Evolutionary conservation across 2,797 vertebrate species (phyloP), one percentile per base, ranked within the genome.

Genomic region (Bovichtus diacanthus): DNA sequence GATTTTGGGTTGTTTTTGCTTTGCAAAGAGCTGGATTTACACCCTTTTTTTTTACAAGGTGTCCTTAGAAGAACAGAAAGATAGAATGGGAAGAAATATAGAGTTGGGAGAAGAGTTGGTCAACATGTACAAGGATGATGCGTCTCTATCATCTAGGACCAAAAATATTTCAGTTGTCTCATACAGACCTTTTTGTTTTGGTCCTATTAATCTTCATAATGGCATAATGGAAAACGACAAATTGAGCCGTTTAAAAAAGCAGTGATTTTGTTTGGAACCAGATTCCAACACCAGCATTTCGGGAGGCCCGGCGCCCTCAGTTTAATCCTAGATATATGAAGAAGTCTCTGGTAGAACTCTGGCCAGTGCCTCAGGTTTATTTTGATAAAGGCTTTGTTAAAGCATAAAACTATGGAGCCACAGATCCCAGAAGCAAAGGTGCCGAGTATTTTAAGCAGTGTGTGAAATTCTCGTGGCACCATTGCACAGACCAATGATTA

Each of bases 401-500:
- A 78, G 63, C 79, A 62, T 82, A 78, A 62, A 83, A 81, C 74
- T 71, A 39, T 59, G 55, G 60, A 71, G 49, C 58, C 34, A 34
- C 65, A 64, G 54, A 82, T 85, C 69, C 75, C 71, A 81, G 65
- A 81, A 84, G 70, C 68, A 79, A 78, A 77, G 43, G 55, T 86
- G 80, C 80, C 1, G 63, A 76, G 87, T 92, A 92, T 94, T 94
- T 94, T 90, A 85, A 91, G 88, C 80, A 55, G 63, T 70, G 81
- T 89, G 88, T 81, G 84, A 91, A 81, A 91, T 90, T 89, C 80
- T 84, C 74, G 43, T 70, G 69, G 44, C 70, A 83, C 49, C 70
- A 39, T 9, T 51, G 34, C 75, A 85, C 39, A 65, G 56, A 80
- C 55, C 39, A 55, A 11, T 43, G 54, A 58, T 74, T 78, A 31